A percentile compares a stretch with the other conserved stretches of the same genome.
Evolutionary conservation across 2,797 vertebrate species (phyloP).

Genomic region (Columba guinea): DNA sequence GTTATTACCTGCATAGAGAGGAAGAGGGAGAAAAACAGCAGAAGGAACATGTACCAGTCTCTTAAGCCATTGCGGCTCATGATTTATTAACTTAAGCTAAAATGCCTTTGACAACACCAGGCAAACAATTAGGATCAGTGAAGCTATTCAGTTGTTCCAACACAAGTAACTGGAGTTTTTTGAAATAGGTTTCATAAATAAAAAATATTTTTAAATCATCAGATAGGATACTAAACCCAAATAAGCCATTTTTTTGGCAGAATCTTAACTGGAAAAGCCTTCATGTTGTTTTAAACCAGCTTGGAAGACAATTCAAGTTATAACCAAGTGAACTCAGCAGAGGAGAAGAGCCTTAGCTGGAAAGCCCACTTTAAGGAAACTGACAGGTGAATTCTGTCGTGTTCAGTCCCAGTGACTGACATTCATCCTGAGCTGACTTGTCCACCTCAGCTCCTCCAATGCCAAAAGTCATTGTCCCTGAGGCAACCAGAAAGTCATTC

Average conservation of each 20-base stretch:
- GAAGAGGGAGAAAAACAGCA: background rate
- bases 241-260: background rate
- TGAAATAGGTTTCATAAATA: background rate
- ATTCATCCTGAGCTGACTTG: background rate
- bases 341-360: background rate
- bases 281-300: background rate
- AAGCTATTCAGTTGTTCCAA: background rate
- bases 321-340: background rate
- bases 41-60: background rate
- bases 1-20: background rate
- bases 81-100: background rate
- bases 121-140: background rate
- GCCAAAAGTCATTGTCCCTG: background rate
- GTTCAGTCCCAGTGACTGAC: background rate
- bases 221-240: background rate
- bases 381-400: background rate
- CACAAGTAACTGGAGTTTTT: background rate
- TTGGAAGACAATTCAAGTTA: background rate
- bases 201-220: background rate
- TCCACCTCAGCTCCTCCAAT: background rate
- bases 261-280: background rate
- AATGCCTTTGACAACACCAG: background rate
- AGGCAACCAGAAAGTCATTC: background rate
- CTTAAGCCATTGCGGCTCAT: background rate
- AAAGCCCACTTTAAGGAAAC: background rate